phyloP scores from a whole-genome alignment of 37 sponge, comb jelly and placozoan genomes.

The Axinella damicornis region DNA sequence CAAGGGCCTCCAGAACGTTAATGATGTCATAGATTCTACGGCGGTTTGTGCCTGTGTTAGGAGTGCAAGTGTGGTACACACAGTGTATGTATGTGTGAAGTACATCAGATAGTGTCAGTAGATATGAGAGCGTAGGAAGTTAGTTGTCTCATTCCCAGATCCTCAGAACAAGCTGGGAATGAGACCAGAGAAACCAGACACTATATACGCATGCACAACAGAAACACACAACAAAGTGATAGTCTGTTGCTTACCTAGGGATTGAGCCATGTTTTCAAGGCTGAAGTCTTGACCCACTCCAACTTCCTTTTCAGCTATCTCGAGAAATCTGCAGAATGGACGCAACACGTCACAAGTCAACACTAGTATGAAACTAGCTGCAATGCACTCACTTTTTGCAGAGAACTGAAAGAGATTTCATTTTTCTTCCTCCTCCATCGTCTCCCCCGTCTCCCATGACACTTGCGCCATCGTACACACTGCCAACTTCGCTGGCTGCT shows the following conservation, averaged over 20 bases:
- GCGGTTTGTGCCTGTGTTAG: slow-evolving; percentile 81
- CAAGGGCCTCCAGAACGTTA: slow-evolving; percentile 92
- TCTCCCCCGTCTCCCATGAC: slow-evolving; percentile 10
- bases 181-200: background rate
- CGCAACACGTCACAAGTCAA: slow-evolving; percentile 1
- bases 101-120: too few species aligned
- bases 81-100: background rate
- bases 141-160: too few species aligned
- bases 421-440: slow-evolving; percentile 61
- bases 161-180: too few species aligned
- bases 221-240: too few species aligned
- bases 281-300: slow-evolving; percentile 71
- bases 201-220: too few species aligned
- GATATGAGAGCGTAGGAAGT: too few species aligned
- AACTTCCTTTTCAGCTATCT: slow-evolving; percentile 65
- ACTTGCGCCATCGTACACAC: slow-evolving; percentile 18
- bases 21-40: slow-evolving; percentile 93
- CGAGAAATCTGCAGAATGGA: slow-evolving; percentile 66
- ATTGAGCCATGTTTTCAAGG: slow-evolving; percentile 69
- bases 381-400: slow-evolving; percentile 68
- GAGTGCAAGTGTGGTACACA: too few species aligned
- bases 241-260: slow-evolving; percentile 26
- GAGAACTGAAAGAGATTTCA: slow-evolving; percentile 83
- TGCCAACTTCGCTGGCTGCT: background rate
- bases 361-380: too few species aligned